Conservation (phyloP, 2,888 invertebrate genomes). For the Lepas anatifera region DNA sequence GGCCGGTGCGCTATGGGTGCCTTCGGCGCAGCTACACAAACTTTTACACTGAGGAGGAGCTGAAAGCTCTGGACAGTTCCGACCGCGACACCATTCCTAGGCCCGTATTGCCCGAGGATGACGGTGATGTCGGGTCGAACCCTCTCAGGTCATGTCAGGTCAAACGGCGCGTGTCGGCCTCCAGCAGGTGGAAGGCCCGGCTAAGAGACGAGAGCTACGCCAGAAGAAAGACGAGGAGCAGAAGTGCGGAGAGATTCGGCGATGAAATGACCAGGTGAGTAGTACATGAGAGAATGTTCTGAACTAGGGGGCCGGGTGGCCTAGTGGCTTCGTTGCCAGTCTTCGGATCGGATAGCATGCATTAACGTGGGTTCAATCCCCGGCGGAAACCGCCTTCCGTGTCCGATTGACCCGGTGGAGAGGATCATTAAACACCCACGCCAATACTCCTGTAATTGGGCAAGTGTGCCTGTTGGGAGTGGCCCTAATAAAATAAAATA, state of each 20-base stretch:
- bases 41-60: constrained; percentile 9
- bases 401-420: too few species aligned
- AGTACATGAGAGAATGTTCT: too few species aligned
- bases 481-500: too few species aligned
- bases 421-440: too few species aligned
- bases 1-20: neutral
- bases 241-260: neutral
- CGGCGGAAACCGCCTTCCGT: too few species aligned
- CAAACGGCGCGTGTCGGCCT: neutral
- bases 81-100: neutral
- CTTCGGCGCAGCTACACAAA: constrained; percentile 7
- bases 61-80: neutral
- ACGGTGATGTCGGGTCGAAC: neutral
- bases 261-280: neutral
- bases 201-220: neutral
- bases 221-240: neutral
- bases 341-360: too few species aligned
- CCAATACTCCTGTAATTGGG: too few species aligned
- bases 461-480: too few species aligned
- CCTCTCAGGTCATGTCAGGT: too few species aligned
- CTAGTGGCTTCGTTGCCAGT: too few species aligned
- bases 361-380: too few species aligned
- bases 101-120: neutral
- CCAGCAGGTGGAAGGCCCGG: neutral
- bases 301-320: too few species aligned